Evolutionary conservation across 2,797 vertebrate species (phyloP).

Genomic region (Mastacembelus armatus): DNA sequence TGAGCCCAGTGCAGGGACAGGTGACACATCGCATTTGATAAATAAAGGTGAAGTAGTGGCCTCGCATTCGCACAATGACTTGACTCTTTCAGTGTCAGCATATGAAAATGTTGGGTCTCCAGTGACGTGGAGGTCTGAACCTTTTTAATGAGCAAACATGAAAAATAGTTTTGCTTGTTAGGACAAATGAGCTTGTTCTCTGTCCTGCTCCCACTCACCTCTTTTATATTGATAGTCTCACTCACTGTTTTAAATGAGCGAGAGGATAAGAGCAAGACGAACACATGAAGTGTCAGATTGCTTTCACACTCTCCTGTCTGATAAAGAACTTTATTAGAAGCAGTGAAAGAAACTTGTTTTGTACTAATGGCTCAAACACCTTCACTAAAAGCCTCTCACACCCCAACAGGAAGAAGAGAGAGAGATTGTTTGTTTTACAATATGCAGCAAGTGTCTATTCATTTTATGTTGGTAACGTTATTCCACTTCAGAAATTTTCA

Average conservation of each 20-base stretch:
- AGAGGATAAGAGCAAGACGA: not conserved
- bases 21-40: slow-evolving; percentile 6
- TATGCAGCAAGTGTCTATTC: no score
- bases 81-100: not conserved
- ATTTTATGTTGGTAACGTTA: no score
- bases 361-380: no score
- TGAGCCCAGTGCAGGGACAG: no score
- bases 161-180: not conserved
- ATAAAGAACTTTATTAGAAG: not conserved
- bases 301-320: slow-evolving; percentile 1
- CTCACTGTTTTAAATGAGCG: slow-evolving; percentile 13
- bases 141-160: not conserved
- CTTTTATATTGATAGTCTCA: not conserved
- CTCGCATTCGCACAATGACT: slow-evolving; percentile 2
- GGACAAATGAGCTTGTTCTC: not conserved
- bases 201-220: not conserved
- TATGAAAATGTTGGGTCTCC: slow-evolving; percentile 16
- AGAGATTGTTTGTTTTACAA: no score
- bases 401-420: no score
- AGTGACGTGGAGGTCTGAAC: not conserved
- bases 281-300: not conserved
- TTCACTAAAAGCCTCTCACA: no score
- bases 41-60: slow-evolving; percentile 23
- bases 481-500: no score
- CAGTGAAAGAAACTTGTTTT: not conserved